Evolutionary conservation across 1,140 invertebrate genomes (phyloP), one percentile per base, ranked within the genome.

Genomic region (Hydropsyche tenuis): DNA sequence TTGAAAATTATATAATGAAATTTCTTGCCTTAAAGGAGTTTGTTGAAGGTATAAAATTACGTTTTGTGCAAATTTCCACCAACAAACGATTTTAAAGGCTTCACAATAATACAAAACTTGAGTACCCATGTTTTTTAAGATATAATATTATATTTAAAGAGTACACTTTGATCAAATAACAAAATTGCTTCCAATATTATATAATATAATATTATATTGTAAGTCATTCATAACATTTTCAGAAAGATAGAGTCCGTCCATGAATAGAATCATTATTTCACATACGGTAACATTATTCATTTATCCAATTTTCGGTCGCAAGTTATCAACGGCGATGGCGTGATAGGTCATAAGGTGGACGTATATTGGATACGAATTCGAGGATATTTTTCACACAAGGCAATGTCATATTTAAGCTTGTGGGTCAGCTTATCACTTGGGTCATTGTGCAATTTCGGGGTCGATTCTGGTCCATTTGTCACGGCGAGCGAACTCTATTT

Each of bases 361-460:
- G 7, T 20, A 53, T 53, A 53, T 53, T 53, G 48, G 48, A 53
- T 53, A 53, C 20, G 48, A 53, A 53, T 53, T 53, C 18, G 48
- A 16, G 48, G 48, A 53, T 53, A 53, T 53, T 53, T 53, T 53
- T 53, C 48, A 18, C 48, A 53, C 48, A 18, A 14, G 12, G 16
- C 30, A 2, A 53, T 53, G 20, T 53, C 48, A 18, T 53, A 53
- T 20, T 18, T 53, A 53, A 53, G 48, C 48, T 37, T 37, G 3
- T 9, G 30, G 30, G 30, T 37, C 30, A 37, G 30, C 30, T 37
- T 37, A 37, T 37, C 30, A 37, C 30, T 37, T 37, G 30, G 30
- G 30, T 37, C 30, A 37, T 37, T 37, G 30, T 37, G 30, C 30
- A 37, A 37, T 37, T 37, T 37, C 30, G 30, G 30, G 30, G 30